These are phyloP conservation scores for Zosterops borbonicus DNA, from an alignment of 2,113 vertebrate genomes.

Conservation along the genomic window DNA sequence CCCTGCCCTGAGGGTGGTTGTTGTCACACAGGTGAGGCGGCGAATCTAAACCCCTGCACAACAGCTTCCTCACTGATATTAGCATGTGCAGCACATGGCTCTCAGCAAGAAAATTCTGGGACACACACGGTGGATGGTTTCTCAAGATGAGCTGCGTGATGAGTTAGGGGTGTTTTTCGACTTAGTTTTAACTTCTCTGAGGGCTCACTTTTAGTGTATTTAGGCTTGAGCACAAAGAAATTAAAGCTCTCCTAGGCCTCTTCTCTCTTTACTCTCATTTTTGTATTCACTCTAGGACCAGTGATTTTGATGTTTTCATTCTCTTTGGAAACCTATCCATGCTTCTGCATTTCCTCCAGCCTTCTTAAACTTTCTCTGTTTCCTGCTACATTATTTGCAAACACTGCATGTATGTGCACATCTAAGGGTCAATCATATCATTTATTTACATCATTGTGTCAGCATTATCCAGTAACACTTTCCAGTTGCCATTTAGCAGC, in stretches of 20 bases:
- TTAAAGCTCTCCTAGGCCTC: not conserved
- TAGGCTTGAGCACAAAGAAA: not conserved
- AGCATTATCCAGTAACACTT: not conserved
- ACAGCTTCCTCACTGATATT: not conserved
- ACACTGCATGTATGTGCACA: not conserved
- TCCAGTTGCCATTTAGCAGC: not conserved
- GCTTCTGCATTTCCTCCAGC: not conserved
- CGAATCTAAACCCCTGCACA: not conserved
- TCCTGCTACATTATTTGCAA: not conserved
- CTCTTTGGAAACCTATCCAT: not conserved
- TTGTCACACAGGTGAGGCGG: accelerated
- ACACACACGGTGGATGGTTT: not conserved
- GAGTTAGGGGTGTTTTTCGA: not conserved
- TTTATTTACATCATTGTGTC: not conserved
- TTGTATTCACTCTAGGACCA: not conserved
- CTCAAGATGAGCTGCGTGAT: not conserved
- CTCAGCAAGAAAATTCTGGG: not conserved
- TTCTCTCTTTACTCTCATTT: not conserved
- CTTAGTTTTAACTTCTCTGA: not conserved
- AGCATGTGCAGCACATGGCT: accelerated
- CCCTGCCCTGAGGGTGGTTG: not conserved
- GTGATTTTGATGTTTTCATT: not conserved
- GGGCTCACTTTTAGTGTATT: not conserved
- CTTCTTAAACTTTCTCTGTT: not conserved
- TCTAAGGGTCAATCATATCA: not conserved